phyloP scores from a whole-genome alignment of 23 tunicate genomes.

The Pegea sp. region DNA sequence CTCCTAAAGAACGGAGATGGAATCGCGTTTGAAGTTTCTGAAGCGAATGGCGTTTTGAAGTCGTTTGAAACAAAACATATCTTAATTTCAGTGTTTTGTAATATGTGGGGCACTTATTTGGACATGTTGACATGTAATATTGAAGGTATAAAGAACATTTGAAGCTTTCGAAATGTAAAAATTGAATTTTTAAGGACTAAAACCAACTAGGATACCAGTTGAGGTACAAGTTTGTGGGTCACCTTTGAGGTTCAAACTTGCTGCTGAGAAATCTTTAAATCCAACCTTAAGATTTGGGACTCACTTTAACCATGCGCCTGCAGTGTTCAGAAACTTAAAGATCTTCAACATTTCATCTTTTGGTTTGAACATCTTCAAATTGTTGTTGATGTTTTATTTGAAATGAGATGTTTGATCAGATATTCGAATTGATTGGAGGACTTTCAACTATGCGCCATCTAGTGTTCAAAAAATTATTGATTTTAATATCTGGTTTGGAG shows the following conservation, averaged over 20 bases:
- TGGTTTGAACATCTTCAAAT: conserved; percentile 6
- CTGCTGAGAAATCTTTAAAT: conserved; percentile 4
- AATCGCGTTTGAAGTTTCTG: conserved; percentile 26
- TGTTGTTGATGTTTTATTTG: too few relatives aligned
- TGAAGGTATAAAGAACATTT: conserved; percentile 24
- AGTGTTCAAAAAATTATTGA: conserved; percentile 43
- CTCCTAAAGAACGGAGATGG: conserved; percentile 31
- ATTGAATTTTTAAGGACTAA: not conserved
- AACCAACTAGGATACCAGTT: conserved; percentile 17
- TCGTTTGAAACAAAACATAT: conserved; percentile 48
- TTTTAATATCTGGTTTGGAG: conserved; percentile 77
- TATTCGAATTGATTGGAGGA: conserved; percentile 51
- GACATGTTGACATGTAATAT: conserved; percentile 19
- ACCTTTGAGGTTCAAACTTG: conserved; percentile 59
- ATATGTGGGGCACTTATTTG: conserved; percentile 73
- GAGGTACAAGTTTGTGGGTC: conserved; percentile 54
- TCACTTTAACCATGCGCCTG: conserved; percentile 43
- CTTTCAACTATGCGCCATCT: conserved; percentile 29
- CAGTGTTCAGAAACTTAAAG: conserved; percentile 26
- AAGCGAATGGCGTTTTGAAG: conserved; percentile 24
- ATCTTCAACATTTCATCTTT: conserved; percentile 32
- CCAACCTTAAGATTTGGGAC: conserved; percentile 51
- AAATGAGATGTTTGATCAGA: too few relatives aligned
- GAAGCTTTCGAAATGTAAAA: not conserved
- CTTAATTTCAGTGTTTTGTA: conserved; percentile 16